Base-by-base conservation (phyloP, 1,140 invertebrate species). In the Cydia pomonella region DNA sequence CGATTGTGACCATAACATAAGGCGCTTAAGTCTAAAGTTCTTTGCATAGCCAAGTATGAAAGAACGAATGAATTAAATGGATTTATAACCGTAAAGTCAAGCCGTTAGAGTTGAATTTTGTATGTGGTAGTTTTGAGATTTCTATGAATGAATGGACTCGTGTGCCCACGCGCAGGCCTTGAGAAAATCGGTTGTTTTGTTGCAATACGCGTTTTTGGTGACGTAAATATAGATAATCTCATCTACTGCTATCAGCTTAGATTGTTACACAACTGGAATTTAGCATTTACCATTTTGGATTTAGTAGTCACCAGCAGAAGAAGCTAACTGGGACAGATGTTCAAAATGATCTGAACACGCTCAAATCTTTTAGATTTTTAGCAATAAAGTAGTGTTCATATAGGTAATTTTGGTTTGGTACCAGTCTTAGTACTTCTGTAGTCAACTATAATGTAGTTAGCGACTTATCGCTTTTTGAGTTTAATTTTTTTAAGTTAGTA, bases 1-100 rank as follows among this genome's bases (percentile, higher is more conserved):
- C 38, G 33, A 72, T 62, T 64, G 12, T 75, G 59, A 69, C 73
- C 69, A 50, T 23, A 50, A 18, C 47, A n/a, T 5, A 2, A 59
- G 10, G 53, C 53, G 10, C 1, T 59, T 59, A 59, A 23, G 21
- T 59, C 21, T 10, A 23, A 23, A 12, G 9, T 59, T 12, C 18
- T 2, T 21, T 23, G 12, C n/a, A 53, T 0, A 59, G 18, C 21
- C 18, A 21, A 59, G 53, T 10, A 10, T 59, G 3, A 5, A 50
- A 41, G 41, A 41, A 41, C 2, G 0, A 16, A 1, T 7, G n/a
- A 50, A 3, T 16, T 1, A 18, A 50, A 50, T 3, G 1, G 6
- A 50, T 50, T 50, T 50, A 18, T 7, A 23, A 23, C 10, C 9
- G 18, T 59, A 59, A 59, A 23, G 7, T 23, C 12, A 10, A 59